These are phyloP conservation scores for Ceramica pisi DNA, from an alignment of 2,888 invertebrate species.

Conservation along the genomic window DNA sequence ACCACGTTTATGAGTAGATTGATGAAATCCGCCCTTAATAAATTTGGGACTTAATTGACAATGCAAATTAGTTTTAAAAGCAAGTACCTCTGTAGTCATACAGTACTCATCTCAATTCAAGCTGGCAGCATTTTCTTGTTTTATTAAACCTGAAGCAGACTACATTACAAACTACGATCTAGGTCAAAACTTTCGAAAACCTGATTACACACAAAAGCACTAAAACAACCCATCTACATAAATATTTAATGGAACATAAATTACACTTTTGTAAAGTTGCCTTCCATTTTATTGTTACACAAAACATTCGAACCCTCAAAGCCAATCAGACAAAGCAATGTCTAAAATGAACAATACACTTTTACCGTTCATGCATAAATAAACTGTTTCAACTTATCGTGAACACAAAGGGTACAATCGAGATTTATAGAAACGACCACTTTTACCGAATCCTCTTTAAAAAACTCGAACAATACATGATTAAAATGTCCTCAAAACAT, in stretches of 20 bases:
- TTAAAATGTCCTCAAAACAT: conserved; percentile 51
- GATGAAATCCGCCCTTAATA: no score
- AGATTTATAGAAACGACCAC: conserved; percentile 50
- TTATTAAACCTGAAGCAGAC: neutral
- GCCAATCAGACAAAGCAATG: conserved; percentile 45
- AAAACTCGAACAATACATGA: conserved; percentile 56
- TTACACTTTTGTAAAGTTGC: conserved; percentile 14
- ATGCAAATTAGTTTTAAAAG: neutral
- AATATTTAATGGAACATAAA: conserved; percentile 45
- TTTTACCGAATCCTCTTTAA: conserved; percentile 31
- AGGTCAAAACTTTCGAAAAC: neutral
- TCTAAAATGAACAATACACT: conserved; percentile 20
- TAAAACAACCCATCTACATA: conserved; percentile 4
- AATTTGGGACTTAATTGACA: neutral
- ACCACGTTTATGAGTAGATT: no score
- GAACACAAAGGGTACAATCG: conserved; percentile 40
- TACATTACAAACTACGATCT: neutral
- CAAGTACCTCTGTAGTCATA: no score
- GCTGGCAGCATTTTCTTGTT: neutral
- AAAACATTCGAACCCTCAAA: conserved; percentile 38
- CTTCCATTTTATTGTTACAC: conserved; percentile 35
- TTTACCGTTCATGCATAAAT: conserved; percentile 55
- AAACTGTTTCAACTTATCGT: conserved; percentile 49
- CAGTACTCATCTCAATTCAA: neutral
- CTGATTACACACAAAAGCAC: conserved; percentile 9